phyloP scores from a whole-genome alignment of 1,140 invertebrate species.

The Drosophila repleta region DNA sequence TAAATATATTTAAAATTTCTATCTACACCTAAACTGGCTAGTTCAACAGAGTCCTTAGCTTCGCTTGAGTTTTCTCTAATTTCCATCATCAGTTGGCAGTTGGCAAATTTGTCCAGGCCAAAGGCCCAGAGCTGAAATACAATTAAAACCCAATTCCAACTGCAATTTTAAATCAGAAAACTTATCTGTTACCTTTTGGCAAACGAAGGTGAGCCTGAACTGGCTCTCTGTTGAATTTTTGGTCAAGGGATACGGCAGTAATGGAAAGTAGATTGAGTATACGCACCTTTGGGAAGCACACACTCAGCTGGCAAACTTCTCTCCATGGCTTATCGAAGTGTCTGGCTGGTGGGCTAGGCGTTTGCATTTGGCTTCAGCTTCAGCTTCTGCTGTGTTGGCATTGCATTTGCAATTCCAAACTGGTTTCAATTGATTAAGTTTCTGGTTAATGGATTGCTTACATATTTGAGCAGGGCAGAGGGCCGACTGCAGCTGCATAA shows the following conservation, averaged over 20 bases:
- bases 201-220: constrained; percentile 23
- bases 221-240: constrained; percentile 50
- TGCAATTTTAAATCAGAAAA: constrained; percentile 72
- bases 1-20: too few species aligned
- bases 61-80: constrained; percentile 40
- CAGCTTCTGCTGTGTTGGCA: constrained; percentile 67
- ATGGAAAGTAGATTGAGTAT: constrained; percentile 26
- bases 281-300: constrained; percentile 56
- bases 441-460: constrained; percentile 80
- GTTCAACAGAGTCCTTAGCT: constrained; percentile 30
- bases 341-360: constrained; percentile 35
- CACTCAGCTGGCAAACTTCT: constrained; percentile 46
- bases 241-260: constrained; percentile 60
- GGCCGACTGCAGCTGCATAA: constrained; percentile 39
- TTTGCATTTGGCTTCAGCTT: constrained; percentile 57
- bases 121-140: constrained; percentile 56
- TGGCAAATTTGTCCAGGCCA: constrained; percentile 60
- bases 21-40: constrained; percentile 24
- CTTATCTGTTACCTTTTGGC: constrained; percentile 72
- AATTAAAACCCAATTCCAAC: constrained; percentile 77
- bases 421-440: constrained; percentile 81
- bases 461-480: constrained; percentile 56
- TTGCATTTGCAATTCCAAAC: constrained; percentile 76
- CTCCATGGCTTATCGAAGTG: constrained; percentile 26
- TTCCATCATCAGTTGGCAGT: constrained; percentile 54